Base-by-base conservation (phyloP, 37 sponge, comb jelly and placozoan species). In the Tethya wilhelma region DNA sequence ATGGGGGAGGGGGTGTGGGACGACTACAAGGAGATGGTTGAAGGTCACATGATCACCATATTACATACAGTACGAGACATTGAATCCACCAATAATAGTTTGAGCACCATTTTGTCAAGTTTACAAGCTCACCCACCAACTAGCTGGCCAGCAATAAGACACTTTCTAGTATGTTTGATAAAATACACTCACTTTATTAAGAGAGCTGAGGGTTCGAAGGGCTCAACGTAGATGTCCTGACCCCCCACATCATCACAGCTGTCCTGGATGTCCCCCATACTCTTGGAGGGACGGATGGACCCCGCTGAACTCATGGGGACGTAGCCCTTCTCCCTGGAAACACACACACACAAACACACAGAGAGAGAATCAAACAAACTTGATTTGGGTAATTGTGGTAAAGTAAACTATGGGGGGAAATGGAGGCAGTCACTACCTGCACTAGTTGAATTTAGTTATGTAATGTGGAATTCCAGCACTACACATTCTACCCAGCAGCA, bases 301-400 rank as follows among this genome's bases (percentile, higher is more conserved):
- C 46, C 71, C 20, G 46, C 71, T 71, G 71, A 71, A 44, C 5
- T 44, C 71, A 71, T 71, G 46, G 40, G 17, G 5, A 71, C 46
- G 43, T 71, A 71, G 2, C 71, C 71, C 29, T 71, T 71, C 14
- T 71, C 46, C 49, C 71, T 71, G 71, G 4, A 44, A 5, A 44
- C 28, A 36, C n/a, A n/a, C 26, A n/a, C 22, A n/a, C 11, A 60
- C 22, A 49, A 14, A 49, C 53, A 49, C 14, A 49, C 14, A 49
- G 14, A 49, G 14, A 19, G 53, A 19, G 9, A 49, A 19, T 9
- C 53, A 49, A 19, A 14, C 26, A 60, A n/a, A 60, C 11, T 60
- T n/a, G 22, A 14, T 49, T 19, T 49, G 53, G 14, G 53, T 14
- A n/a, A n/a, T n/a, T n/a, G n/a, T n/a, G n/a, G n/a, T n/a, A 59